Base-by-base conservation (phyloP, 2,888 invertebrate genomes). In the Volucella inflata region DNA sequence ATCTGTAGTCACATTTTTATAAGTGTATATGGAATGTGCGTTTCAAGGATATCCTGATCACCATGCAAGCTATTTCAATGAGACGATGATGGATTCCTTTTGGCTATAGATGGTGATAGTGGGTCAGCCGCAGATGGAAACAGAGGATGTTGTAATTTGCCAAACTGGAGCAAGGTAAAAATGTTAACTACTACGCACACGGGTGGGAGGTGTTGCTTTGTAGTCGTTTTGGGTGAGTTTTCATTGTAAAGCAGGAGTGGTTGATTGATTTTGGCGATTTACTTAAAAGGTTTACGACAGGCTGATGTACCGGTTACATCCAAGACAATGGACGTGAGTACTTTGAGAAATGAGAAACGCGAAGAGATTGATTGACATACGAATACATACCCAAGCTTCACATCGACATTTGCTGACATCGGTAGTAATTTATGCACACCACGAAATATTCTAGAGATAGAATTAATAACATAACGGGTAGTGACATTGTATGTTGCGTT, bases 41-140 rank as follows among this genome's bases (percentile, higher is more conserved):
- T 62, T 55, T 36, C 76, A 85, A 81, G 85, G 85, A 81, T 67
- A 81, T 65, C 44, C 30, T 46, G 76, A 68, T 85, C 74, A 40
- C 67, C 78, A 83, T 83, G 74, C 64, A 38, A 48, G 16, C 16
- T 40, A 38, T 72, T 48, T 71, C 65, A 79, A 42, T 65, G 84
- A 38, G 44, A 10, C 30, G 57, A n/a, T 65, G 85, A 85, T 77
- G 77, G 81, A 85, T 85, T 80, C 80, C 81, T 77, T 72, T 46
- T 59, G 72, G 36, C 72, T 77, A 57, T 72, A 85, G 76, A 81
- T 77, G 81, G 80, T 21, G 60, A 46, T 72, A 64, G 38, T 38
- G 46, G 64, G 38, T 64, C 9, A 42, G 48, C 40, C 30, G 40
- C 44, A 21, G 14, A 17, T 16, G 38, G 12, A 9, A 44, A 62